Conservation (phyloP, 1,140 invertebrate genomes). For the Hyles vespertilio region DNA sequence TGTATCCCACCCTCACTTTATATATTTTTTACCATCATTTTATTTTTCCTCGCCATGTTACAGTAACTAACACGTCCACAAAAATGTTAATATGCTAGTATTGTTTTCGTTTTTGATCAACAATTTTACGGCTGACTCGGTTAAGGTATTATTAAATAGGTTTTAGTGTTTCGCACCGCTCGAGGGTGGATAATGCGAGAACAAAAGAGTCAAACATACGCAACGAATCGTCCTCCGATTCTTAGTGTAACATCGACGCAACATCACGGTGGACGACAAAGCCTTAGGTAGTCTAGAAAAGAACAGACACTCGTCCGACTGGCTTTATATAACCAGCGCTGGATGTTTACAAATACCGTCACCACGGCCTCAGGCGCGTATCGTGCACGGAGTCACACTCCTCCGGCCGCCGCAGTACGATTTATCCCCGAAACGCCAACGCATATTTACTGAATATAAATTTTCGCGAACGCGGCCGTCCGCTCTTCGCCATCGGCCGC, state of each 20-base stretch:
- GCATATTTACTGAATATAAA: slow-evolving; percentile 30
- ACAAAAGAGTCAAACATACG: slow-evolving; percentile 68
- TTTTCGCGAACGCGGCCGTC: slow-evolving; percentile 22
- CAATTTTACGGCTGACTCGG: slow-evolving; percentile 12
- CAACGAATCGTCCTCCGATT: slow-evolving; percentile 57
- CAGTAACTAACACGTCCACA: background rate
- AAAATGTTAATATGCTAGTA: background rate
- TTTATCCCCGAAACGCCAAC: slow-evolving; percentile 35
- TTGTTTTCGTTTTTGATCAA: slow-evolving; percentile 3
- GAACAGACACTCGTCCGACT: slow-evolving; percentile 16
- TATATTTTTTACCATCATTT: too few relatives aligned
- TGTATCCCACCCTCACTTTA: too few relatives aligned
- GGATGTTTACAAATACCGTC: slow-evolving; percentile 65
- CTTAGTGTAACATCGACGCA: slow-evolving; percentile 50
- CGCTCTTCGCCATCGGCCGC: slow-evolving; percentile 13
- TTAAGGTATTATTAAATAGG: slow-evolving; percentile 48
- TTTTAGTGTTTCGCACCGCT: slow-evolving; percentile 60
- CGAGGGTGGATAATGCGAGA: slow-evolving; percentile 50
- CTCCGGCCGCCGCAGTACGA: background rate
- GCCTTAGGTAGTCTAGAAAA: slow-evolving; percentile 25
- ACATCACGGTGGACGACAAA: slow-evolving; percentile 17
- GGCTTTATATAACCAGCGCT: slow-evolving; percentile 20
- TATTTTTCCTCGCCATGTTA: too few relatives aligned
- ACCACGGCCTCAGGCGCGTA: slow-evolving; percentile 30
- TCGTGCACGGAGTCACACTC: background rate